A percentile compares a stretch with the other conserved stretches of the same genome.
Evolutionary conservation across 2,113 vertebrate genomes (phyloP).

Genomic region (Symphodus melops): DNA sequence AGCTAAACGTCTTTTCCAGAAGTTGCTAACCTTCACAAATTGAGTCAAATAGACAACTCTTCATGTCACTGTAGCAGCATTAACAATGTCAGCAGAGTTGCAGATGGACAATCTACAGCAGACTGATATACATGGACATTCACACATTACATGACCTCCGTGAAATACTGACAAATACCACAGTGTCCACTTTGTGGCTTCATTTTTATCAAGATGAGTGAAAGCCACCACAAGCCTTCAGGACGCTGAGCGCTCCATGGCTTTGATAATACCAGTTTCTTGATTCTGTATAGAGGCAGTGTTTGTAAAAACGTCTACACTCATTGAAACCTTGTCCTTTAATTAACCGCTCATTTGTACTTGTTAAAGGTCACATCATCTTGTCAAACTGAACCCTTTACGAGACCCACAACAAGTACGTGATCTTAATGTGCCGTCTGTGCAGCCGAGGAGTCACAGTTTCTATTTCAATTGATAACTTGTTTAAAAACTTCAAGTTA

Average conservation of each 20-base stretch:
- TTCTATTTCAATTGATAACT: neutral
- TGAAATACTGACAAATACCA: neutral
- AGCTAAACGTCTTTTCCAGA: neutral
- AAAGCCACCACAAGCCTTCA: neutral
- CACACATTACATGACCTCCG: neutral
- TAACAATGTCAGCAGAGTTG: conserved; percentile 19
- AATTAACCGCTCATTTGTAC: neutral
- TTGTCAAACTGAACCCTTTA: neutral
- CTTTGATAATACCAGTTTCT: neutral
- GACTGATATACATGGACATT: neutral
- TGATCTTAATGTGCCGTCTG: neutral
- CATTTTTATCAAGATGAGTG: neutral
- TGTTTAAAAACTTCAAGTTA: neutral
- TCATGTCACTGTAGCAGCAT: conserved; percentile 32
- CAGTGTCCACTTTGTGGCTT: neutral
- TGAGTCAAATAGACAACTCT: conserved; percentile 11
- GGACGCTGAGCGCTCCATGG: neutral
- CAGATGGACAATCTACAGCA: conserved; percentile 24
- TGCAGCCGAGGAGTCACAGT: neutral
- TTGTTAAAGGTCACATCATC: neutral
- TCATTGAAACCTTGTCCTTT: neutral
- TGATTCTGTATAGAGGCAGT: neutral
- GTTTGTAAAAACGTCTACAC: neutral
- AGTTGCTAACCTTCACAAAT: conserved; percentile 45
- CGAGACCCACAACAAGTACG: neutral